These are phyloP conservation scores for Drosophila sordidula DNA, from an alignment of 2,888 invertebrate species.

Conservation along the genomic window DNA sequence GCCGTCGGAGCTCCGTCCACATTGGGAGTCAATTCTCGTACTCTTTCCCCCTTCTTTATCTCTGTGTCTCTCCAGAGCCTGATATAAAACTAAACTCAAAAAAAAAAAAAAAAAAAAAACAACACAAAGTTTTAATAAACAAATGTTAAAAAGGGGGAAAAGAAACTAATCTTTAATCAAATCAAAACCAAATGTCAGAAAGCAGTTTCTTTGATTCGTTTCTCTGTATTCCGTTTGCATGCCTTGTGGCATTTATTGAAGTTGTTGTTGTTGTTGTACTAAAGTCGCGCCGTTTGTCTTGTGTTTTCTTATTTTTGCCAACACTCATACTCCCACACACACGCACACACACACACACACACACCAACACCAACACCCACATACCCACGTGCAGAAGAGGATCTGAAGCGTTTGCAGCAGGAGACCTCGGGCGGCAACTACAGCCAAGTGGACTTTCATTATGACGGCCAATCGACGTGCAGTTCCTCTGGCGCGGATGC, in stretches of 20 bases:
- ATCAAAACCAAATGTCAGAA: conserved; percentile 23
- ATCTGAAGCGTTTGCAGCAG: conserved; percentile 93
- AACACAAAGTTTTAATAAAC: background rate
- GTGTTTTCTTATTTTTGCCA: conserved; percentile 78
- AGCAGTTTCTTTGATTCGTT: conserved; percentile 28
- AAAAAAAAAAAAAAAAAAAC: background rate
- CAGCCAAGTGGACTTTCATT: conserved; percentile 92
- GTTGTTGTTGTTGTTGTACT: conserved; percentile 34
- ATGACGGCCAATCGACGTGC: conserved; percentile 84
- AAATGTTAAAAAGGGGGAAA: conserved; percentile 4
- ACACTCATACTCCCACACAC: conserved; percentile 38
- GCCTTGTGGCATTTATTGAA: conserved; percentile 1
- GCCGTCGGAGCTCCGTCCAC: background rate
- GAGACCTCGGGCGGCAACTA: conserved; percentile 87
- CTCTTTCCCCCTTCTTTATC: background rate
- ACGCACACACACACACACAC: conserved; percentile 3
- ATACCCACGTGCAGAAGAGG: conserved; percentile 90
- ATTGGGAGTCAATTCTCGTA: background rate
- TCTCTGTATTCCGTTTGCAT: conserved; percentile 13
- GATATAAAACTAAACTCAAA: background rate
- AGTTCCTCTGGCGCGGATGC: conserved; percentile 8
- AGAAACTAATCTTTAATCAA: conserved; percentile 8
- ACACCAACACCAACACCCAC: conserved; percentile 3
- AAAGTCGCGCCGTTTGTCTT: conserved; percentile 53
- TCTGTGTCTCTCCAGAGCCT: background rate